Conservation (phyloP, 1,140 invertebrate genomes). For the Ceratosolen solmsi region DNA sequence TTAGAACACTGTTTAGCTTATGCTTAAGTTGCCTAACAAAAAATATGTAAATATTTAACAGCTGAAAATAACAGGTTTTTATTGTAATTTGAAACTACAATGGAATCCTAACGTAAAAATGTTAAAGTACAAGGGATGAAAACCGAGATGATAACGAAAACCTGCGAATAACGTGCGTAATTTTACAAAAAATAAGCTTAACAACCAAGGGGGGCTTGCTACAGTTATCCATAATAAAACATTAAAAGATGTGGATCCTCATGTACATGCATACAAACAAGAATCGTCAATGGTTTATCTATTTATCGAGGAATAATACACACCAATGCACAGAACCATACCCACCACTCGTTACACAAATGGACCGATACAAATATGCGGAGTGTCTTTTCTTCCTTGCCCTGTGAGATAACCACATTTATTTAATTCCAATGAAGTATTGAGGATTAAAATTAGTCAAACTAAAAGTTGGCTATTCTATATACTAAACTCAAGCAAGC, state of each 20-base stretch:
- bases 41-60: no score
- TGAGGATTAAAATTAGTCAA: slow-evolving; percentile 36
- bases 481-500: not conserved
- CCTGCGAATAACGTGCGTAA: not conserved
- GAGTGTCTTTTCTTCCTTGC: not conserved
- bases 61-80: no score
- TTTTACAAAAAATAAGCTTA: no score
- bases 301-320: slow-evolving; percentile 23
- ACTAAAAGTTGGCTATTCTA: slow-evolving; percentile 34
- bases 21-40: no score
- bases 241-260: slow-evolving; percentile 27
- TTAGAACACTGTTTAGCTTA: no score
- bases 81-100: not conserved
- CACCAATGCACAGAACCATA: not conserved
- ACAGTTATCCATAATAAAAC: slow-evolving; percentile 24
- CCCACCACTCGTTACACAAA: not conserved
- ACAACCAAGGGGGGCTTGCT: no score
- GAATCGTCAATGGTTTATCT: slow-evolving; percentile 27
- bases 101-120: not conserved
- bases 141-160: slow-evolving; percentile 4
- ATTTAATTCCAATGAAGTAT: slow-evolving; percentile 17
- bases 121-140: slow-evolving; percentile 1
- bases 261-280: slow-evolving; percentile 21
- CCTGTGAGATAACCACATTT: slow-evolving; percentile 37
- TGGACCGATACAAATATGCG: not conserved